phyloP scores from a whole-genome alignment of 2,888 invertebrate species.

The Lasioglossum villosulum region DNA sequence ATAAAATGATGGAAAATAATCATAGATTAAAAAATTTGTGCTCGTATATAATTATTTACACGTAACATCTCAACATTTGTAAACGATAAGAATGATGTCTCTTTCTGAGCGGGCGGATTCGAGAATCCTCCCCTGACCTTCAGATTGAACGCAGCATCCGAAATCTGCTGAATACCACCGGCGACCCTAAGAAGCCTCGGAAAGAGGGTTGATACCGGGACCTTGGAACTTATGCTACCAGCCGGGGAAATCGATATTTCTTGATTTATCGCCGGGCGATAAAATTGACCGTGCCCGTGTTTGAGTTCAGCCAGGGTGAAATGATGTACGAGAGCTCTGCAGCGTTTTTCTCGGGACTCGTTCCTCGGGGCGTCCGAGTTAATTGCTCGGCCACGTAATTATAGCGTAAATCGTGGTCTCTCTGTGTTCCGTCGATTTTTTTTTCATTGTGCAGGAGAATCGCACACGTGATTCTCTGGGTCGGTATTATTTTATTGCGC shows the following conservation, averaged over 20 bases:
- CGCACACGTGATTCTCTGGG: neutral
- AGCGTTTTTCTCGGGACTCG: neutral
- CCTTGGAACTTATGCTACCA: neutral
- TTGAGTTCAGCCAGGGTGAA: neutral
- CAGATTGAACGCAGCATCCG: neutral
- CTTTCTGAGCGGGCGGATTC: neutral
- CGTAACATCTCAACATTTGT: no score
- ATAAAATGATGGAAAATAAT: no score
- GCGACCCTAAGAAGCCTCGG: neutral
- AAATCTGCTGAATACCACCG: slow-evolving; percentile 47
- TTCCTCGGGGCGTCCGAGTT: neutral
- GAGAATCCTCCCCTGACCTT: neutral
- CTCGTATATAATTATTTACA: no score
- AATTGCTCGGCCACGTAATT: neutral
- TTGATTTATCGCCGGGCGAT: slow-evolving; percentile 25
- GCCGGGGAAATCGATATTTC: slow-evolving; percentile 3
- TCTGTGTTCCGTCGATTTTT: neutral
- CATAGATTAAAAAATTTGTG: neutral
- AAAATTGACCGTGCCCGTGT: slow-evolving; percentile 23
- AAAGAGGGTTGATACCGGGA: neutral
- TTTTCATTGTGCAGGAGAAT: neutral
- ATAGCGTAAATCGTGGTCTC: neutral
- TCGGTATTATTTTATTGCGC: neutral
- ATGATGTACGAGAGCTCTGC: neutral
- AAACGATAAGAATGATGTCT: neutral